Base-by-base conservation (phyloP, 2,797 vertebrate genomes). In the Hafferia zeledoni region DNA sequence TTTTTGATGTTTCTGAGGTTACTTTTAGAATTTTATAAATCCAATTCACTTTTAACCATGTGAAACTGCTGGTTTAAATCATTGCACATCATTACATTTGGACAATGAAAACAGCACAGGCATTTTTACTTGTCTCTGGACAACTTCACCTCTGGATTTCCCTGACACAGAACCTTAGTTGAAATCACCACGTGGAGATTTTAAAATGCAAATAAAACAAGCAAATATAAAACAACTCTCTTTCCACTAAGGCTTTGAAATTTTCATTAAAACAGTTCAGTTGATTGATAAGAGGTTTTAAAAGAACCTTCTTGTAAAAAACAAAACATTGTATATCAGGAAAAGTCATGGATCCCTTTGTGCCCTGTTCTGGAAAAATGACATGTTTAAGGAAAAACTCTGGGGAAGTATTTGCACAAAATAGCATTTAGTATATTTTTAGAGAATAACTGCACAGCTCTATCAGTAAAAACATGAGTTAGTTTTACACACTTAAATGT, bases 11-110 rank as follows among this genome's bases (percentile, higher is more conserved):
- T 86, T 77, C 47, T 78, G 85, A 81, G n/a, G 69, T 70, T 78
- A 31, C 44, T 89, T 89, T 61, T 23, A 64, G 78, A 90, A 80
- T 81, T 89, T 88, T 50, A 17, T 70, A 90, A 72, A 81, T 63
- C 47, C 78, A 81, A 90, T 93, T 93, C 57, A 72, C 85, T 93
- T 92, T 91, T 79, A 90, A 91, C 70, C 91, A 83, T 17, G 56
- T 91, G 91, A 92, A 96, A 85, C 91, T 91, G 91, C 91, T 95
- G 95, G 89, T 96, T 96, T 94, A 87, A 96, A 94, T 91, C 90
- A 95, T 77, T 94, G 91, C 91, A 83, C 87, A 70, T 94, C 89
- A 87, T 89, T 96, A 95, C 65, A 4, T 93, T 79, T 53, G 93
- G 95, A 89, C 93, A 97, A 94, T 89, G 94, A 93, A 94, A 96